Percentiles rank a stretch among this genome's conserved stretches.
These are phyloP conservation scores for Elephas maximus DNA, from an alignment of 2,113 vertebrate genomes.

Conservation along the genomic window DNA sequence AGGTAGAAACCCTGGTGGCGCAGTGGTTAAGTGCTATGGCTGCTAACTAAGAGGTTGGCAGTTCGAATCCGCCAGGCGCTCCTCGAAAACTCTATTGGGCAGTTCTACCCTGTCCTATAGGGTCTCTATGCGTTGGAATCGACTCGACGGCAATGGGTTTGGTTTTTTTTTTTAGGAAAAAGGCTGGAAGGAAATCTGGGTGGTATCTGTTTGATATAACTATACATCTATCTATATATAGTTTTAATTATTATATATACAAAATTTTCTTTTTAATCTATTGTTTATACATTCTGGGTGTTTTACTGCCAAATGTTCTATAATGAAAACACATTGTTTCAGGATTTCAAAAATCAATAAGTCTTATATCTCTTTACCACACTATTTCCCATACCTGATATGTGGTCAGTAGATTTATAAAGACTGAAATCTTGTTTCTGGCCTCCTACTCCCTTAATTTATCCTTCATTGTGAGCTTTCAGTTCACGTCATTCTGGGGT, in stretches of 20 bases:
- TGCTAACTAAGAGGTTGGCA: too few species aligned
- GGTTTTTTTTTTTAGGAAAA: neutral
- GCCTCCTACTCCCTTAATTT: neutral
- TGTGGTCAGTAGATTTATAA: neutral
- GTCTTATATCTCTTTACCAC: neutral
- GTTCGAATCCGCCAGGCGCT: too few species aligned
- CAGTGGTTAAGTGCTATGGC: too few species aligned
- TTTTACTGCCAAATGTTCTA: neutral
- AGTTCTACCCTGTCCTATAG: too few species aligned
- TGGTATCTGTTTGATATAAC: neutral
- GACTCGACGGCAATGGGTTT: too few species aligned
- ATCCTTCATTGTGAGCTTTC: neutral
- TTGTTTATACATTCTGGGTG: neutral
- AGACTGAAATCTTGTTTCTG: neutral
- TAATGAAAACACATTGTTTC: neutral
- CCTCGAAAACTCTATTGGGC: too few species aligned
- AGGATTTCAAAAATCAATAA: neutral
- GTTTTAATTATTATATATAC: too few species aligned
- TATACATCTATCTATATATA: neutral
- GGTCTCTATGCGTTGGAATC: too few species aligned
- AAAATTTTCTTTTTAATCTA: neutral
- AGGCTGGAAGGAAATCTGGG: neutral
- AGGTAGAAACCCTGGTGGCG: neutral
- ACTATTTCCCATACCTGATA: neutral
- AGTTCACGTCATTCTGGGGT: neutral